Evolutionary conservation across 2,113 vertebrate species (phyloP).

Genomic region (Anarhynchus alexandrinus): DNA sequence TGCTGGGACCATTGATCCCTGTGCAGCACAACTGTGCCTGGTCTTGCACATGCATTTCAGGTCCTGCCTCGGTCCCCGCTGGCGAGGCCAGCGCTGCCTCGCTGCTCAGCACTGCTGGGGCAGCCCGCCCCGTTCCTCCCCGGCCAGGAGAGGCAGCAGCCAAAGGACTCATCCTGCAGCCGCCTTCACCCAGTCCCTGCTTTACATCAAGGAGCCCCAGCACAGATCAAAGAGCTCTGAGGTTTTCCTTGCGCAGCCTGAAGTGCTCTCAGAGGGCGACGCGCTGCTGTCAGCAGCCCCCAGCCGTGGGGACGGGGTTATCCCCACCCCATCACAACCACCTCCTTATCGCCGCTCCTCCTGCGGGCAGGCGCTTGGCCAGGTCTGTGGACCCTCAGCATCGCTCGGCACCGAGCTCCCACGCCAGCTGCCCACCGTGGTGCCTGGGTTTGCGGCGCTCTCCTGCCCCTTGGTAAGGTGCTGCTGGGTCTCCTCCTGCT

Average conservation of each 20-base stretch:
- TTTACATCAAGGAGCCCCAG: neutral
- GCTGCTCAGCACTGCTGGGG: neutral
- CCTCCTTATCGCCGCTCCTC: neutral
- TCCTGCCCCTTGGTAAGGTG: neutral
- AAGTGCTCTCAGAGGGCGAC: neutral
- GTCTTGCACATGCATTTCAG: fast-evolving
- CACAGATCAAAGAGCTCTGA: neutral
- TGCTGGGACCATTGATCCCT: fast-evolving
- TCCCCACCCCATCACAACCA: neutral
- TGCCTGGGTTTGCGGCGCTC: fast-evolving
- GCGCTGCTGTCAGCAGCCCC: neutral
- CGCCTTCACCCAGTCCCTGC: neutral
- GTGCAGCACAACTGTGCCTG: neutral
- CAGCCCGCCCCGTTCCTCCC: neutral
- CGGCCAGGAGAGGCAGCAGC: fast-evolving
- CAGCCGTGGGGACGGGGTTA: fast-evolving
- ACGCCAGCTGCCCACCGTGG: fast-evolving
- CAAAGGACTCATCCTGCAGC: neutral
- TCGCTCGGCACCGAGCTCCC: fast-evolving
- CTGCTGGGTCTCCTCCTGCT: neutral
- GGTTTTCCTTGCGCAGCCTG: neutral
- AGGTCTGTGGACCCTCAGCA: fast-evolving
- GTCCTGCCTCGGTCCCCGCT: fast-evolving
- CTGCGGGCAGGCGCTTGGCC: fast-evolving
- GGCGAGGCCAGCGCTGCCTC: fast-evolving